phyloP scores from a whole-genome alignment of 2,113 vertebrate genomes.

The Puma concolor region DNA sequence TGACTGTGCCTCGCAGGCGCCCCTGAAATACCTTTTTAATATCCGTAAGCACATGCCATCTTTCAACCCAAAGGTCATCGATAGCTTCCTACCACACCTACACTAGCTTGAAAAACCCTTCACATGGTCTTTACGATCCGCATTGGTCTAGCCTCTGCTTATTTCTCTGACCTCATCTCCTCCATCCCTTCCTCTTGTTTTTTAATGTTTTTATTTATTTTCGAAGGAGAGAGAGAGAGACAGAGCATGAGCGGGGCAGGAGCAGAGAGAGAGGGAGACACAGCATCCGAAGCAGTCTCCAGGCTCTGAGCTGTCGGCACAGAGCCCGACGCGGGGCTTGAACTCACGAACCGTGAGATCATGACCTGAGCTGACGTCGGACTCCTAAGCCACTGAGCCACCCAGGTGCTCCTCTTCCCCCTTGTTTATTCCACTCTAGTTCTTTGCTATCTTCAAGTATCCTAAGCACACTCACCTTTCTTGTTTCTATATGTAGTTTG shows the following conservation, averaged over 20 bases:
- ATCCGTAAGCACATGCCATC: neutral
- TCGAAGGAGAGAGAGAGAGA: too few relatives aligned
- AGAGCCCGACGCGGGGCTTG: too few relatives aligned
- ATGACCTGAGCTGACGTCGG: too few relatives aligned
- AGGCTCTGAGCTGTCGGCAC: too few relatives aligned
- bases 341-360: too few relatives aligned
- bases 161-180: neutral
- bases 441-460: neutral
- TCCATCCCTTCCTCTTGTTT: neutral
- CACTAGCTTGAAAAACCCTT: neutral
- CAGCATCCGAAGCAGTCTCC: too few relatives aligned
- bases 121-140: neutral
- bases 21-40: neutral
- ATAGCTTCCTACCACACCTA: neutral
- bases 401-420: neutral
- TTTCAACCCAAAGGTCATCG: neutral
- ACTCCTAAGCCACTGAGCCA: too few relatives aligned
- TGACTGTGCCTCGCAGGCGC: too few relatives aligned
- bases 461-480: neutral
- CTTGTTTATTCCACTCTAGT: neutral
- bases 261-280: too few relatives aligned
- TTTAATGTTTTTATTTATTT: too few relatives aligned
- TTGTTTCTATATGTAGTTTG: neutral
- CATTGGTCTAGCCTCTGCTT: neutral
- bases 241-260: too few relatives aligned